Conservation (phyloP, 2,113 vertebrate species). For the Quiscalus mexicanus region DNA sequence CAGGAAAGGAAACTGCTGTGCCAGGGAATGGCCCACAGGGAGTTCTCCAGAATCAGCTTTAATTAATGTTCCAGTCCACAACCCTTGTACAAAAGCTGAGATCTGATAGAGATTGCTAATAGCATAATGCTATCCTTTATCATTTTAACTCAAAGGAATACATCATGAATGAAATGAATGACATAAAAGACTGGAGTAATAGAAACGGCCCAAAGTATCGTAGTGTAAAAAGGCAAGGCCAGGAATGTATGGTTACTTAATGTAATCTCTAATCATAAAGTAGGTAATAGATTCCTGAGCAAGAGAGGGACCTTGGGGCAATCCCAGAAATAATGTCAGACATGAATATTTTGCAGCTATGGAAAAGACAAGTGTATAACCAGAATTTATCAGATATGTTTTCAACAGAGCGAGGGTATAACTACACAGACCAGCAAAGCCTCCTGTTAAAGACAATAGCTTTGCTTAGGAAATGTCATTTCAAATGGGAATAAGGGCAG, state of each 20-base stretch:
- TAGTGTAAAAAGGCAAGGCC: background rate
- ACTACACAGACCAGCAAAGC: background rate
- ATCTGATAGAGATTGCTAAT: background rate
- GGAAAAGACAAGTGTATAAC: background rate
- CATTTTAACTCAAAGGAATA: background rate
- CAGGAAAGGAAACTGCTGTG: background rate
- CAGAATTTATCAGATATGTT: background rate
- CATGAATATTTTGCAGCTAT: background rate
- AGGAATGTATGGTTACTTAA: background rate
- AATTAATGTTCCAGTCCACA: conserved; percentile 28
- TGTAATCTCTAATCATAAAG: background rate
- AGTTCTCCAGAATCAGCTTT: background rate
- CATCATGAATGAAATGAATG: background rate
- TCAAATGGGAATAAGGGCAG: background rate
- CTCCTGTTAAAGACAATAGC: background rate
- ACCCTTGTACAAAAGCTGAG: background rate
- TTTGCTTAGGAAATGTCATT: background rate
- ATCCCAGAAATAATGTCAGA: background rate
- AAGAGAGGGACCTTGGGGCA: background rate
- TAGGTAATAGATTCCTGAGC: background rate
- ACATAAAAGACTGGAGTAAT: background rate
- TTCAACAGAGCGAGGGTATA: background rate
- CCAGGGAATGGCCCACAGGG: background rate
- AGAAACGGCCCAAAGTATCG: background rate
- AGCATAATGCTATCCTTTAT: background rate